A percentile compares a stretch with the other conserved stretches of the same genome.
Evolutionary conservation across 2,888 invertebrate genomes (phyloP).

Genomic region (Aporophyla nigra): DNA sequence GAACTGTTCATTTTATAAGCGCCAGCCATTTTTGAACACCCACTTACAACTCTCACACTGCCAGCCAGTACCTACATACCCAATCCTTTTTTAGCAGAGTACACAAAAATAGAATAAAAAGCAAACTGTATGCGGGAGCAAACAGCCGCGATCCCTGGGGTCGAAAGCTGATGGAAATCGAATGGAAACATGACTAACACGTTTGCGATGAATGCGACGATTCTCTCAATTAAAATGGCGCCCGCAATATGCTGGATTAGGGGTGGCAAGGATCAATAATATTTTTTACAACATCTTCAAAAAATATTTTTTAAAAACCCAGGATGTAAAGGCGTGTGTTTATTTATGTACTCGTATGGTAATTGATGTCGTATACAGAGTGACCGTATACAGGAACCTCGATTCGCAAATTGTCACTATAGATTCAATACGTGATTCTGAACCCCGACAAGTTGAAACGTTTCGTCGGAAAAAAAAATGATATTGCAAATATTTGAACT

Average conservation of each 20-base stretch:
- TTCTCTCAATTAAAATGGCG: slow-evolving; percentile 72
- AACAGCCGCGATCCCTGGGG: slow-evolving; percentile 59
- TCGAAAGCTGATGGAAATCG: slow-evolving; percentile 67
- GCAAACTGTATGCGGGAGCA: slow-evolving; percentile 43
- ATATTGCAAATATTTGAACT: too few relatives aligned
- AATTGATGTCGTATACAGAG: too few relatives aligned
- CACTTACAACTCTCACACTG: slow-evolving; percentile 33
- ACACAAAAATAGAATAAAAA: slow-evolving; percentile 52
- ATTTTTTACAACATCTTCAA: not conserved
- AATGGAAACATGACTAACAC: slow-evolving; percentile 72
- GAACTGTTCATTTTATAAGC: not conserved
- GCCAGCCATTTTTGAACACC: slow-evolving; percentile 22
- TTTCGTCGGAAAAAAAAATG: too few relatives aligned
- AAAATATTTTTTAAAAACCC: not conserved
- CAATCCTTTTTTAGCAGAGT: slow-evolving; percentile 43
- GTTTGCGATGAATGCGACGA: slow-evolving; percentile 69
- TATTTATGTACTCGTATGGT: too few relatives aligned
- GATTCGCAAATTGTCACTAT: too few relatives aligned
- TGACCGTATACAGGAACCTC: too few relatives aligned
- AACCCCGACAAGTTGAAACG: too few relatives aligned
- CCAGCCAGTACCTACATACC: not conserved
- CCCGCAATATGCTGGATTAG: slow-evolving; percentile 61
- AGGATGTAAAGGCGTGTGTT: too few relatives aligned
- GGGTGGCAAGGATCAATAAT: slow-evolving; percentile 40
- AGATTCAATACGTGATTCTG: too few relatives aligned